Base-by-base conservation (phyloP, 2,797 vertebrate genomes). In the Tinamus major region DNA sequence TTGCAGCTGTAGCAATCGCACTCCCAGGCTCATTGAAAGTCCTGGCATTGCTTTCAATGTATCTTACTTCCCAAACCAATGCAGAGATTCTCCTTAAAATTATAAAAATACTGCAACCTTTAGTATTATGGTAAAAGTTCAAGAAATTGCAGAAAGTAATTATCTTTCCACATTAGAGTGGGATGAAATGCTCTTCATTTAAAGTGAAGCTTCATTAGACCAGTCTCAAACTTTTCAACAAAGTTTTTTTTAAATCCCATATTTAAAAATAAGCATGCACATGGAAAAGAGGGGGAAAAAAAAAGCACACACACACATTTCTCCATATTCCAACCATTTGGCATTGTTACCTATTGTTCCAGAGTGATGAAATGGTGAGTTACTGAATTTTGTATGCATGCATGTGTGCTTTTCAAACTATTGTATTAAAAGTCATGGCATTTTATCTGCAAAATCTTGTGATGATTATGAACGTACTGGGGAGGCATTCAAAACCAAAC, bases 11-110 rank as follows among this genome's bases (percentile, higher is more conserved):
- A 86, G 99, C 98, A 90, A 99, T 99, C 93, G 98, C 98, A 97
- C 99, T 99, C 23, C 98, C 98, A 37, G 99, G 99, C 96, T 99
- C 99, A 68, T 99, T 99, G 97, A 99, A 99, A 90, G 99, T 99
- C 87, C 97, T 98, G 89, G 99, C 99, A 44, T 99, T 99, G 91
- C 98, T 98, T 95, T 99, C 98, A 93, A 99, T 99, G 67, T 98
- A 99, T 85, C 98, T 98, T 80, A 98, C 98, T 96, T 99, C 99
- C 99, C 99, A 99, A 86, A 99, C 98, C 96, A 99, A 95, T 18
- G 99, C 99, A 77, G 99, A 99, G 9, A 99, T 97, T 82, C 99
- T 98, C 98, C 99, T 99, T 92, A 53, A 93, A 96, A 91, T 69
- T 17, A 75, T 42, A 94, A 93, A 87, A 79, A 93, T 4, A 53